Evolutionary conservation across 2,888 invertebrate genomes (phyloP).

Genomic region (Xylota sylvarum): DNA sequence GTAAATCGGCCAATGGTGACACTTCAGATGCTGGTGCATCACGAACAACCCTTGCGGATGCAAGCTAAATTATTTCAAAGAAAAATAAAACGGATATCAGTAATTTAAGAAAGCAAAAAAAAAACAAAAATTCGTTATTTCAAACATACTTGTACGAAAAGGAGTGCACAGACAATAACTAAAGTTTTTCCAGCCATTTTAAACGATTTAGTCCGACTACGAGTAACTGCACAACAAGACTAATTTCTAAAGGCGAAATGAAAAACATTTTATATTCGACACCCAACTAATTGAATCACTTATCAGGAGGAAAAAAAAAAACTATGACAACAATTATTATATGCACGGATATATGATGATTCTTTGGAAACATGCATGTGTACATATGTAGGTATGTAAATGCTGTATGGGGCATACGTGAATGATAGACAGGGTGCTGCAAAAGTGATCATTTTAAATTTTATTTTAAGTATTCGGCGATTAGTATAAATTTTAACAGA

Average conservation of each 20-base stretch:
- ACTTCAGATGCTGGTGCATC: slow-evolving; percentile 55
- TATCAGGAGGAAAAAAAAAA: slow-evolving; percentile 64
- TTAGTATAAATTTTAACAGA: too few species aligned
- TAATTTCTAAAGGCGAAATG: slow-evolving; percentile 50
- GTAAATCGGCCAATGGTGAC: slow-evolving; percentile 40
- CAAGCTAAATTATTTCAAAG: slow-evolving; percentile 52
- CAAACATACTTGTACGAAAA: slow-evolving; percentile 66
- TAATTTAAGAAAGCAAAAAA: slow-evolving; percentile 7
- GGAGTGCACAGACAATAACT: slow-evolving; percentile 57
- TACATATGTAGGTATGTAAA: background rate
- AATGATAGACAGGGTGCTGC: slow-evolving; percentile 51
- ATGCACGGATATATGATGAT: slow-evolving; percentile 55
- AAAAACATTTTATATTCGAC: slow-evolving; percentile 72
- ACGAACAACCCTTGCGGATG: slow-evolving; percentile 62
- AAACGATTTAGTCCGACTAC: slow-evolving; percentile 52
- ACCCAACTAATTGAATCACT: slow-evolving; percentile 65
- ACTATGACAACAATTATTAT: slow-evolving; percentile 55
- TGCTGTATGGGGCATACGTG: slow-evolving; percentile 5
- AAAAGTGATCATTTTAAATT: background rate
- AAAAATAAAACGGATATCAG: slow-evolving; percentile 26
- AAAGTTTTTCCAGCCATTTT: slow-evolving; percentile 72
- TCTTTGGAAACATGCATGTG: slow-evolving; percentile 31
- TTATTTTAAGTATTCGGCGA: background rate
- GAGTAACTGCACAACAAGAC: slow-evolving; percentile 69
- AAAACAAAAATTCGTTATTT: background rate